Conservation (phyloP, 2,888 invertebrate genomes). For the Papilio protenor region DNA sequence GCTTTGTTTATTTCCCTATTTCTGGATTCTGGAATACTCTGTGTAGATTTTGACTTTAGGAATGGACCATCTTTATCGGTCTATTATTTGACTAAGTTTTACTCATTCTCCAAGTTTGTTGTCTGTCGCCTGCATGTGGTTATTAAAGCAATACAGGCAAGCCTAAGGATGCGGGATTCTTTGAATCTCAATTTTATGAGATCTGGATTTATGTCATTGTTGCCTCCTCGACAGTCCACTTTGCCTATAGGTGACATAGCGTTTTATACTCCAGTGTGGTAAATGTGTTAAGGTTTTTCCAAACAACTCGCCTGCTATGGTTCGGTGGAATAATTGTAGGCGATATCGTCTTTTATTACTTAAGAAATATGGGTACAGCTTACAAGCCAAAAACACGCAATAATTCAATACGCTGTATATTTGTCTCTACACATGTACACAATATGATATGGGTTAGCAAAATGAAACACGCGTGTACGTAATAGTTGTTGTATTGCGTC, state of each 20-base stretch:
- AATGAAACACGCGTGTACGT: conserved; percentile 63
- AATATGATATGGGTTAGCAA: conserved; percentile 37
- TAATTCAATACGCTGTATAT: conserved; percentile 36
- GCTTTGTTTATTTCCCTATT: too few relatives aligned
- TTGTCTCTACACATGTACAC: conserved; percentile 31
- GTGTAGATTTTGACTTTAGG: too few relatives aligned
- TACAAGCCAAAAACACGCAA: conserved; percentile 3
- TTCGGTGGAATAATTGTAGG: neutral
- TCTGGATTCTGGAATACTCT: too few relatives aligned
- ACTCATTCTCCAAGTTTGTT: too few relatives aligned
- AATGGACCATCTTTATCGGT: too few relatives aligned
- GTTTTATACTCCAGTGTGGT: neutral
- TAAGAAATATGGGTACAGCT: neutral
- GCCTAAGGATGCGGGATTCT: neutral
- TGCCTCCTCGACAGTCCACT: neutral
- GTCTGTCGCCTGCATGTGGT: too few relatives aligned
- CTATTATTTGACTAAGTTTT: too few relatives aligned
- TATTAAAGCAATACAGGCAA: too few relatives aligned
- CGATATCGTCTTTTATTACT: neutral
- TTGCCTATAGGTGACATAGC: neutral
- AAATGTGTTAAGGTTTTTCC: neutral
- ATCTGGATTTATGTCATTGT: neutral
- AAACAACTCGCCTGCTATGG: neutral
- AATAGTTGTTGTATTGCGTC: conserved; percentile 73
- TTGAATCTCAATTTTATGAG: neutral